These are phyloP conservation scores for Lasioglossum leucozonium DNA, from an alignment of 2,888 invertebrate genomes.

Conservation along the genomic window DNA sequence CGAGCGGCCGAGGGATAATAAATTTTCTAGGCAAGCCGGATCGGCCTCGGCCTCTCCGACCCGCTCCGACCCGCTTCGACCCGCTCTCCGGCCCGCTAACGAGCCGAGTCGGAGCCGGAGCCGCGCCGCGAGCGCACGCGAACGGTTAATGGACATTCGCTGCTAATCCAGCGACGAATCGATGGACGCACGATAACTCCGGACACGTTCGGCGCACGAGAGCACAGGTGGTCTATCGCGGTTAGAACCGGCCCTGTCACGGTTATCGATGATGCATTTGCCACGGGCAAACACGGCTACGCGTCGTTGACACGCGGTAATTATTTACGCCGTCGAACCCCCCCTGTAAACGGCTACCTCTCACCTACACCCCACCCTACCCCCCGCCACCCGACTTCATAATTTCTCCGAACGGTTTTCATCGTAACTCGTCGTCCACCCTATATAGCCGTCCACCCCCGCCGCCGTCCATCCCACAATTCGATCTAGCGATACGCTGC, in stretches of 20 bases:
- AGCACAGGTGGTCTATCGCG: constrained; percentile 57
- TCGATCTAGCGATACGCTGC: background rate
- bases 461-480: background rate
- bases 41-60: background rate
- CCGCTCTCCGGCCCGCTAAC: constrained; percentile 39
- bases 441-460: background rate
- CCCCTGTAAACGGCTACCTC: constrained; percentile 49
- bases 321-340: constrained; percentile 63
- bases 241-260: constrained; percentile 57
- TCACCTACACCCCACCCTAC: no score
- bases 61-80: background rate
- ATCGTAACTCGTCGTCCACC: background rate
- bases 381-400: constrained; percentile 30
- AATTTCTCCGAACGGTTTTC: constrained; percentile 48
- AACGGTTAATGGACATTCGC: constrained; percentile 59
- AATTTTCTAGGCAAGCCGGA: constrained; percentile 49
- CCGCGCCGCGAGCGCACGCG: constrained; percentile 31
- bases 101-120: constrained; percentile 17
- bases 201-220: constrained; percentile 25
- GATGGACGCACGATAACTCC: constrained; percentile 62
- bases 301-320: constrained; percentile 63
- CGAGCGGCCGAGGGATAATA: constrained; percentile 42
- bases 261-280: constrained; percentile 69
- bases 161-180: constrained; percentile 63
- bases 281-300: constrained; percentile 54